These are phyloP conservation scores for Passer domesticus DNA, from an alignment of 2,113 vertebrate genomes.

Conservation along the genomic window DNA sequence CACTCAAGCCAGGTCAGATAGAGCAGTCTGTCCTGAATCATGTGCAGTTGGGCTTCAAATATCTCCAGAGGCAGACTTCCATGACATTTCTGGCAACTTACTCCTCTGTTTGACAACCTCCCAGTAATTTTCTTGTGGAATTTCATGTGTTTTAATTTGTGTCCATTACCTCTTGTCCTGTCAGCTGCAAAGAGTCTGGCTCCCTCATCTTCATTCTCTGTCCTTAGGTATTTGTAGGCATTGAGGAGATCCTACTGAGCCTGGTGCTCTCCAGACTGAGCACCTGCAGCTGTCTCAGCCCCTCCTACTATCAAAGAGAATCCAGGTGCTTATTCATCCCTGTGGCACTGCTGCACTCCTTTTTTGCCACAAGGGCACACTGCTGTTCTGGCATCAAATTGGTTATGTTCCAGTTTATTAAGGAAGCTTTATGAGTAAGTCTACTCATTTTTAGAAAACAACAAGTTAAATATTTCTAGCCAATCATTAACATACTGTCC, in stretches of 20 bases:
- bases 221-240: background rate
- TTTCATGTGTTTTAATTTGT: background rate
- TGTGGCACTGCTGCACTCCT: background rate
- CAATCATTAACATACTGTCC: background rate
- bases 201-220: background rate
- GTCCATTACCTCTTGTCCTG: background rate
- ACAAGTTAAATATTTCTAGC: background rate
- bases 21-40: background rate
- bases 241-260: background rate
- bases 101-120: background rate
- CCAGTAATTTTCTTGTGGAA: background rate
- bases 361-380: background rate
- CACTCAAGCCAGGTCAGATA: background rate
- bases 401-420: background rate
- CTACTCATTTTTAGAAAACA: background rate
- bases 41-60: background rate
- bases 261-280: background rate
- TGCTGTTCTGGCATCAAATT: background rate
- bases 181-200: background rate
- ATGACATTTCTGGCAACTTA: background rate
- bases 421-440: background rate
- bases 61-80: background rate
- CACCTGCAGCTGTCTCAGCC: background rate
- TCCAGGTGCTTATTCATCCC: background rate
- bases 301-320: background rate